Conservation (phyloP, 2,113 vertebrate genomes). For the Anguilla rostrata region DNA sequence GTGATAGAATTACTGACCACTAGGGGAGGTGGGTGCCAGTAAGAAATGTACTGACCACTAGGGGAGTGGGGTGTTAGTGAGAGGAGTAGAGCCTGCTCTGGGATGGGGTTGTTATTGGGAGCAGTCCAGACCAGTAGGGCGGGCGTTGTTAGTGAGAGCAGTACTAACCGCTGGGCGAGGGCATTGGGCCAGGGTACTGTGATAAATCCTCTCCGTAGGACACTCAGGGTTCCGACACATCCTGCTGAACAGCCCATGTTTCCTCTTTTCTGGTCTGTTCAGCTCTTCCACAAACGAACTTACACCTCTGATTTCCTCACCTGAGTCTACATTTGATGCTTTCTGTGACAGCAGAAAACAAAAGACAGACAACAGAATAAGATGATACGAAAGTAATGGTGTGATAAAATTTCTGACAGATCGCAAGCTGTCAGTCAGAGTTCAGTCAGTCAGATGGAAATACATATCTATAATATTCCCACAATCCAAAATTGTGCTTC, state of each 20-base stretch:
- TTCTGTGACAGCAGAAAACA: slow-evolving; percentile 44
- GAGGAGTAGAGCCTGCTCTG: background rate
- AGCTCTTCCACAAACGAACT: slow-evolving; percentile 61
- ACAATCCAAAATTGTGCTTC: background rate
- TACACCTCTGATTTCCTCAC: slow-evolving; percentile 29
- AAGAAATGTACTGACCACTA: background rate
- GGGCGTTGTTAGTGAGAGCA: background rate
- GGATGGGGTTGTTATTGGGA: background rate
- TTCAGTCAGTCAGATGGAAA: background rate
- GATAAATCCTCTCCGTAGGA: slow-evolving; percentile 63
- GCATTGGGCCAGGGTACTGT: slow-evolving; percentile 57
- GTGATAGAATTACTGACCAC: no score
- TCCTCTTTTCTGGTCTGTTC: slow-evolving; percentile 51
- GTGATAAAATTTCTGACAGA: background rate
- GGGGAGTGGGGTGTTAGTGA: background rate
- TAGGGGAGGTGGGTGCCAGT: background rate
- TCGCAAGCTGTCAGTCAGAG: background rate
- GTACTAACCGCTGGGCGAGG: slow-evolving; percentile 60
- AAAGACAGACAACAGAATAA: background rate
- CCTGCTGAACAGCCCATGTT: slow-evolving; percentile 63
- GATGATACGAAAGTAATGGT: background rate
- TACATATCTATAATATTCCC: background rate
- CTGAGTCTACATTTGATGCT: slow-evolving; percentile 32
- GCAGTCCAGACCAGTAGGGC: background rate
- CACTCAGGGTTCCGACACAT: slow-evolving; percentile 40